Percentiles rank a stretch among this genome's conserved stretches.
Conservation (phyloP, 1,140 invertebrate genomes). For the Drosophila tropicalis region DNA sequence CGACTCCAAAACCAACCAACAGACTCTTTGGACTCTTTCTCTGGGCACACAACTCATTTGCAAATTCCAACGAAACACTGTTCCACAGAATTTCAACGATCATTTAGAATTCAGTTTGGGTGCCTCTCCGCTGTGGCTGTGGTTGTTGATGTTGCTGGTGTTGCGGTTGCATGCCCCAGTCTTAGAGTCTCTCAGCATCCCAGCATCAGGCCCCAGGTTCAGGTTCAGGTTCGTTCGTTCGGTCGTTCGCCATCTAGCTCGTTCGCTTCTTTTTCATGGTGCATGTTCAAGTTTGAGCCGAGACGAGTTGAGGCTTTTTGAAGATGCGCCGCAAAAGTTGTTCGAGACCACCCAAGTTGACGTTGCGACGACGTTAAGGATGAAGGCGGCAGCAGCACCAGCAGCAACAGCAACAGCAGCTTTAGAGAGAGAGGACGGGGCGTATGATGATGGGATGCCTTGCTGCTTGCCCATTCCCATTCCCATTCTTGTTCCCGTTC, state of each 20-base stretch:
- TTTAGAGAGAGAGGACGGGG: too few species aligned
- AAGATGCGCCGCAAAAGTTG: slow-evolving; percentile 80
- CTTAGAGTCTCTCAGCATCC: slow-evolving; percentile 24
- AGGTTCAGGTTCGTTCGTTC: slow-evolving; percentile 55
- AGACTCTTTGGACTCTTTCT: not conserved
- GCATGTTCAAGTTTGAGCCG: slow-evolving; percentile 78
- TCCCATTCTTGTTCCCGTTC: too few species aligned
- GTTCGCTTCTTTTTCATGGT: slow-evolving; percentile 39
- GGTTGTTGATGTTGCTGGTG: slow-evolving; percentile 35
- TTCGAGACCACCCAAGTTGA: slow-evolving; percentile 83
- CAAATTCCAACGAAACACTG: slow-evolving; percentile 83
- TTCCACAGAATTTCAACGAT: slow-evolving; percentile 80
- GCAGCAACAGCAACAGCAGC: too few species aligned
- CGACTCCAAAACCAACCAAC: not conserved
- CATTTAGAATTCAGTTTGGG: slow-evolving; percentile 81
- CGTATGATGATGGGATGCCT: slow-evolving; percentile 26
- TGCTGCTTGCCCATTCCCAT: too few species aligned
- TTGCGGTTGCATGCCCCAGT: slow-evolving; percentile 62
- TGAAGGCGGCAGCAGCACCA: slow-evolving; percentile 18
- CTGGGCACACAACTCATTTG: slow-evolving; percentile 76
- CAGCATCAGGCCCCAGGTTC: slow-evolving; percentile 34
- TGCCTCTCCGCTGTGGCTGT: slow-evolving; percentile 38
- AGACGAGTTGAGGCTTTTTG: slow-evolving; percentile 65
- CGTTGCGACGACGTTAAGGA: slow-evolving; percentile 45
- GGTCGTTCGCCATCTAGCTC: not conserved